Conservation (phyloP, 2,113 vertebrate species). For the Casuarius casuarius region DNA sequence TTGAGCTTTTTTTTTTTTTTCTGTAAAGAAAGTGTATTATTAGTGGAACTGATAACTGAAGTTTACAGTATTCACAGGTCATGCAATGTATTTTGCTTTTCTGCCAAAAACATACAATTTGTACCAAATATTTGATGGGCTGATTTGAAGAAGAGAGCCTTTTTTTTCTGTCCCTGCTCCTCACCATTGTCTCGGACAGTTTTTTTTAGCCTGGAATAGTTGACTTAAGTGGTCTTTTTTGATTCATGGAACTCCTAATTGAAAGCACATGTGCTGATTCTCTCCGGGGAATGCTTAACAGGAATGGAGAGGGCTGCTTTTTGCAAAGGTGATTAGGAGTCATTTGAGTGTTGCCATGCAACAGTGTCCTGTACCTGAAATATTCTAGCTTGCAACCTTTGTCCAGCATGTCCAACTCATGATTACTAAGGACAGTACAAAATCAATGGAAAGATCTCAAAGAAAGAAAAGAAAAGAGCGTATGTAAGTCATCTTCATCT, state of each 20-base stretch:
- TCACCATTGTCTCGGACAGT: not conserved
- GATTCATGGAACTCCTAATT: not conserved
- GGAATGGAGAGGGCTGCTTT: not conserved
- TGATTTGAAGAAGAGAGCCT: not conserved
- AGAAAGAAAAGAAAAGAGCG: not conserved
- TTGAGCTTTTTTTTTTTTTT: not conserved
- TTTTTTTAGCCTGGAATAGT: not conserved
- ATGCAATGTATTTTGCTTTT: not conserved
- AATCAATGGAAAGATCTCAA: not conserved
- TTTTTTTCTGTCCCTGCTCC: not conserved
- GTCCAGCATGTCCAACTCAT: not conserved
- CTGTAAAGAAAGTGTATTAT: not conserved
- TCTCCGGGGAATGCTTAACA: not conserved
- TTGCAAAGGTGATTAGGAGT: not conserved
- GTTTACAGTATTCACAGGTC: not conserved
- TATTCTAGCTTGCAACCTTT: not conserved
- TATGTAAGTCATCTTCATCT: not conserved
- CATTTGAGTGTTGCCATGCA: not conserved
- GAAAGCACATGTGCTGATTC: not conserved
- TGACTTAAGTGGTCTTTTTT: not conserved
- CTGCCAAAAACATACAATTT: not conserved
- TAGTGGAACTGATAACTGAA: not conserved
- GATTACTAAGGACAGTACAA: not conserved
- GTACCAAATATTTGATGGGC: not conserved
- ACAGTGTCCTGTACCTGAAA: not conserved